These are phyloP conservation scores for Zaprionus lineosus DNA, from an alignment of 2,888 invertebrate species.

Conservation along the genomic window DNA sequence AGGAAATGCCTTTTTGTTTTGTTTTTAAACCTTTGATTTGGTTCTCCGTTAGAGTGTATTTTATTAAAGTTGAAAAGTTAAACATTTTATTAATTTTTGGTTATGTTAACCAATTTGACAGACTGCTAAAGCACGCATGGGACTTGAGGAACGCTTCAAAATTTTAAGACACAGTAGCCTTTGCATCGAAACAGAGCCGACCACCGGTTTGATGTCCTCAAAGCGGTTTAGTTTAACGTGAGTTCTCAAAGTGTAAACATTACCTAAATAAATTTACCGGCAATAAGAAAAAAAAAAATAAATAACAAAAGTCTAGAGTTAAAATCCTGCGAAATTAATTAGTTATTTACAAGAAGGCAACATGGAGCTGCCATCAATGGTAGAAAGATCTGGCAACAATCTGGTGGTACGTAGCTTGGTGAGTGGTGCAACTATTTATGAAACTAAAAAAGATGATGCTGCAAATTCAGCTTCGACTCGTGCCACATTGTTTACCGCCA, in stretches of 20 bases:
- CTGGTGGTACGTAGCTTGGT: constrained; percentile 86
- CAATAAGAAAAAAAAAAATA: not conserved
- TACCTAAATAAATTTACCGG: constrained; percentile 14
- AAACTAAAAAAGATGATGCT: constrained; percentile 50
- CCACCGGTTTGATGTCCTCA: constrained; percentile 33
- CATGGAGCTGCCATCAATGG: constrained; percentile 86
- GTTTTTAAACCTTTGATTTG: no score
- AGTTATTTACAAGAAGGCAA: not conserved
- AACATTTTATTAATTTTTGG: no score
- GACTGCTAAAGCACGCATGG: constrained; percentile 16
- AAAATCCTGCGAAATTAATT: not conserved
- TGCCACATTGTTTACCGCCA: not conserved
- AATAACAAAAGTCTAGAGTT: not conserved
- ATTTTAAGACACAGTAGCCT: constrained; percentile 46
- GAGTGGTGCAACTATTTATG: constrained; percentile 84
- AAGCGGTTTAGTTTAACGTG: constrained; percentile 28
- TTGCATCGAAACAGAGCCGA: constrained; percentile 33
- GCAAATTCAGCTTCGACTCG: not conserved
- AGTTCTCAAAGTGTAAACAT: constrained; percentile 34
- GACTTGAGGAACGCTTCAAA: constrained; percentile 30
- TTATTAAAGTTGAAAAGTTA: no score
- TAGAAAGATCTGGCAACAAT: constrained; percentile 85
- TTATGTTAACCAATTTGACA: constrained; percentile 33
- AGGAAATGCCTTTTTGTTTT: no score
- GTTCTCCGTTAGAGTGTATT: no score